Evolutionary conservation across 1,140 invertebrate species (phyloP).

Genomic region (Bombus waltoni): DNA sequence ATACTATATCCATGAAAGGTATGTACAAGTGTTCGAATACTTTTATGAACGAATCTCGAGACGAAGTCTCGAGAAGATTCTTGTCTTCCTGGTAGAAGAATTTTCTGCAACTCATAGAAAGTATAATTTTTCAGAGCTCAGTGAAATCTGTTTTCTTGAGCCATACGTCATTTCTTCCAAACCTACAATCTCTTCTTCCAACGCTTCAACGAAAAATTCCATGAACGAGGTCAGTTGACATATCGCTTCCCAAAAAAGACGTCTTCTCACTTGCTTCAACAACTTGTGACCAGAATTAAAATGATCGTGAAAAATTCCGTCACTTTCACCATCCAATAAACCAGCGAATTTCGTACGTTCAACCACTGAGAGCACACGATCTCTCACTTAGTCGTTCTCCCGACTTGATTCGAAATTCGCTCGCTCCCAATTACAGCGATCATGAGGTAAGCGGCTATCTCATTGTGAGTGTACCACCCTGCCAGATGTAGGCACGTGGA

Average conservation of each 20-base stretch:
- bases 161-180: too few relatives aligned
- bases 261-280: neutral
- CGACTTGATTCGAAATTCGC: neutral
- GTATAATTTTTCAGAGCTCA: too few relatives aligned
- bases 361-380: neutral
- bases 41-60: too few relatives aligned
- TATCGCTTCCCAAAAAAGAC: neutral
- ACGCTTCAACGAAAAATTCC: neutral
- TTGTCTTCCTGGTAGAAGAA: too few relatives aligned
- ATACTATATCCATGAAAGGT: too few relatives aligned
- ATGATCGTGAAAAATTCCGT: neutral
- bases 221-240: neutral
- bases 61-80: too few relatives aligned
- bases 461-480: neutral
- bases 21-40: too few relatives aligned
- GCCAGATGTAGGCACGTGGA: conserved; percentile 18
- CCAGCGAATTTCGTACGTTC: neutral
- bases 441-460: neutral
- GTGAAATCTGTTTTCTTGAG: too few relatives aligned
- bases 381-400: neutral
- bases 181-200: too few relatives aligned
- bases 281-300: neutral
- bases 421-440: conserved; percentile 16
- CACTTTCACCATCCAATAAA: neutral
- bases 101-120: too few relatives aligned